Conservation (phyloP, 1,140 invertebrate species). For the Lysiphlebus fabarum region DNA sequence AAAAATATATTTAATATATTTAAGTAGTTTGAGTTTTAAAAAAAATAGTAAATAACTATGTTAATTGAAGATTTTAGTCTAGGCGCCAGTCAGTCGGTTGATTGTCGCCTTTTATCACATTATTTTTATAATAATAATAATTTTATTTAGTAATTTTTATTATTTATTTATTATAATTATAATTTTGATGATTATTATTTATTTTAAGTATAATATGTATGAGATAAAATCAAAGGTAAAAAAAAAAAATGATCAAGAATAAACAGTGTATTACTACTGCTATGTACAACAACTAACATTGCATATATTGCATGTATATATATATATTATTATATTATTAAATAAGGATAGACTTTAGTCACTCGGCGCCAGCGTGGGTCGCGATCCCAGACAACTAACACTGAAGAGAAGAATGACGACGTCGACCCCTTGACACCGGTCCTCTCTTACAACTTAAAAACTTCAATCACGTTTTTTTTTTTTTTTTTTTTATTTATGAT, state of each 20-base stretch:
- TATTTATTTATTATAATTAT: too few species aligned
- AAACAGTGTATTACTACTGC: not conserved
- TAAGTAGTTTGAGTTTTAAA: too few species aligned
- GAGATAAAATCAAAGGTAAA: constrained; percentile 21
- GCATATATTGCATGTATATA: too few species aligned
- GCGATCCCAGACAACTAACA: constrained; percentile 28
- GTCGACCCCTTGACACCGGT: constrained; percentile 7
- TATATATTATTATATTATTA: constrained; percentile 12
- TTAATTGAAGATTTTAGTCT: too few species aligned
- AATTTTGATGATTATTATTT: constrained; percentile 6
- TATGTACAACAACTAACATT: not conserved
- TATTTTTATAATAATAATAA: too few species aligned
- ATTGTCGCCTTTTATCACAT: constrained; percentile 15
- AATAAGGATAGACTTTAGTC: constrained; percentile 32
- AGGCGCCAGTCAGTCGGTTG: constrained; percentile 41
- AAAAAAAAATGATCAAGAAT: constrained; percentile 10
- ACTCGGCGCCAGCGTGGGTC: constrained; percentile 51
- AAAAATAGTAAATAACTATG: too few species aligned
- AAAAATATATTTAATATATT: too few species aligned
- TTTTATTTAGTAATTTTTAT: too few species aligned
- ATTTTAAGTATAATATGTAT: constrained; percentile 9
- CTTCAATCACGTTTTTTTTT: constrained; percentile 20
- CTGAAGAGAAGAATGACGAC: constrained; percentile 13
- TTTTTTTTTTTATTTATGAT: constrained; percentile 29
- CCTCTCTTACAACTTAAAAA: constrained; percentile 32